Base-by-base conservation (phyloP, 2,888 invertebrate species). In the Drosophila leonis region DNA sequence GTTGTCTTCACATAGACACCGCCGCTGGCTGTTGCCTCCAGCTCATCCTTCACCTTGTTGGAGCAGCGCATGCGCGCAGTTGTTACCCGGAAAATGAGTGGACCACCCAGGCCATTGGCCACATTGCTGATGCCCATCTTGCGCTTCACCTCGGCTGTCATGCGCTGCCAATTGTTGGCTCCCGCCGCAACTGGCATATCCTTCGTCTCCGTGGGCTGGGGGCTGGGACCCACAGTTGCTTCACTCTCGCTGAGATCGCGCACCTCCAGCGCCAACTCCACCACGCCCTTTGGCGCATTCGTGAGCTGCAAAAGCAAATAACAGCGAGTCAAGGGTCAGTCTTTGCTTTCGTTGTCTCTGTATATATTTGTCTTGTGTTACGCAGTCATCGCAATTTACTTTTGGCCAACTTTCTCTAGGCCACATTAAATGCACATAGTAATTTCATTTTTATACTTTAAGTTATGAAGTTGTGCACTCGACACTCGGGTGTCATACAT, bases 1-100 rank as follows among this genome's bases (percentile, higher is more conserved):
- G 95, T 95, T 67, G 97, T 96, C 93, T 97, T 97, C 73, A 97
- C 94, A 91, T 97, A 97, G 84, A 97, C 94, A 61, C 95, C 95
- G 0, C 69, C 71, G 39, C 91, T 90, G n/a, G 92, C 92, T 10
- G 91, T 91, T 42, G 87, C 88, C 74, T 93, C 93, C 62, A 93
- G 85, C 37, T 93, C 93, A 55, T 93, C 93, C 80, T 93, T 93
- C 3, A 92, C 93, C 78, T 92, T 93, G 65, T 92, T 92, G 49
- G 93, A 91, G 71, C 93, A 93, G 8, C 93, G 88, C 93, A 93
- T 92, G 61, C 92, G 90, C 1, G 92, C 71, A 0, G 93, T 93
- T 0, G 90, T 92, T 0, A 93, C 82, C 39, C 89, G 90, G 4
- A 93, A 72, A 20, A 83, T 67, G 0, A 91, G 73, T 3, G 81